Evolutionary conservation across 1,140 invertebrate species (phyloP).

Genomic region (Cherax quadricarinatus): DNA sequence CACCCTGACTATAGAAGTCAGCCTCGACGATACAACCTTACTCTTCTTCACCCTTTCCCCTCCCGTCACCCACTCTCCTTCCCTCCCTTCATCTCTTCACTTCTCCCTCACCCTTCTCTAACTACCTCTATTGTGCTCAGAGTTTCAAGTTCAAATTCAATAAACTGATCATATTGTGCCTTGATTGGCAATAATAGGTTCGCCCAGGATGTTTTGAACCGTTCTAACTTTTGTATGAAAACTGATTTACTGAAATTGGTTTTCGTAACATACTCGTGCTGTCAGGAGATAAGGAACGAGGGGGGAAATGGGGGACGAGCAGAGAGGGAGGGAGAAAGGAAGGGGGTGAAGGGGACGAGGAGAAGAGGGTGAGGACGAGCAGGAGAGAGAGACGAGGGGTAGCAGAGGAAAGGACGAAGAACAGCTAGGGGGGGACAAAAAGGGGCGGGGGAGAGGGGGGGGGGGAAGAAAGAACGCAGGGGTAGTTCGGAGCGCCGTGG

Average conservation of each 20-base stretch:
- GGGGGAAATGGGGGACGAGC: not conserved
- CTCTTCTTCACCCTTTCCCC: not conserved
- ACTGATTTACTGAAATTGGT: slow-evolving; percentile 28
- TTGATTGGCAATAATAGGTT: slow-evolving; percentile 24
- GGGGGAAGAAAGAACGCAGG: no score
- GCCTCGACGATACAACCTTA: not conserved
- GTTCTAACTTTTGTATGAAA: slow-evolving; percentile 9
- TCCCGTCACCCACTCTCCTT: not conserved
- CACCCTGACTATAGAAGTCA: no score
- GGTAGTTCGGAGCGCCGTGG: not conserved
- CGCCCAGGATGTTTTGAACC: not conserved
- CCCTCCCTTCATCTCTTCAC: not conserved
- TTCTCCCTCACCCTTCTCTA: not conserved
- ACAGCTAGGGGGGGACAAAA: no score
- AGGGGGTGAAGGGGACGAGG: not conserved
- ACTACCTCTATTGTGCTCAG: slow-evolving; percentile 1
- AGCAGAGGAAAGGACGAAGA: no score
- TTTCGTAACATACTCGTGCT: not conserved
- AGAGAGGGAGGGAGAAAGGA: not conserved
- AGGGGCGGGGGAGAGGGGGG: no score
- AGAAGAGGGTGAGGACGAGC: no score
- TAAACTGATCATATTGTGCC: slow-evolving; percentile 41
- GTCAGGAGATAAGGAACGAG: not conserved
- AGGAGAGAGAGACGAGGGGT: no score
- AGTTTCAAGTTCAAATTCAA: slow-evolving; percentile 9